Percentiles rank a stretch among this genome's conserved stretches.
Evolutionary conservation across 2,888 invertebrate species (phyloP).

Genomic region (Pseudococcus longispinus): DNA sequence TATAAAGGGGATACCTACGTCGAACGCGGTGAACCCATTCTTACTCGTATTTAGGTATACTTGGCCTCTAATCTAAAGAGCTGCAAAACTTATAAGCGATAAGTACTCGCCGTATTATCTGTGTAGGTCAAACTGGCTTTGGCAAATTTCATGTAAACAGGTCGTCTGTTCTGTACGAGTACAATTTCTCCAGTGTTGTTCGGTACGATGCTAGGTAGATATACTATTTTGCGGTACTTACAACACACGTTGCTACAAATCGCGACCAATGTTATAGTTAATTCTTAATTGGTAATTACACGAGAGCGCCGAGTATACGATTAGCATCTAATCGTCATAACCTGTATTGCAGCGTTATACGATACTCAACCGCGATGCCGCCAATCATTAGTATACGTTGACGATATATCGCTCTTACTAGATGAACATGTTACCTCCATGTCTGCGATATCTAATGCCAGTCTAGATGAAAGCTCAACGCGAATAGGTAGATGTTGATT

Average conservation of each 20-base stretch:
- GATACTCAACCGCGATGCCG: not conserved
- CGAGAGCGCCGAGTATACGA: not conserved
- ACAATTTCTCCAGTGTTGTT: not conserved
- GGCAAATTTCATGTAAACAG: constrained; percentile 10
- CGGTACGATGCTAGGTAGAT: not conserved
- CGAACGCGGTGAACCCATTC: not conserved
- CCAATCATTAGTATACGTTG: not conserved
- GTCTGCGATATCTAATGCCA: not conserved
- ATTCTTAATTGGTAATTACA: constrained; percentile 17
- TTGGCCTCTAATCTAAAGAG: not conserved
- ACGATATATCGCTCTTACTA: not conserved
- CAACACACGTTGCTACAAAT: not conserved
- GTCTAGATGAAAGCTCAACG: not conserved
- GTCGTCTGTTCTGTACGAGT: not conserved
- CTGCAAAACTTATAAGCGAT: not conserved
- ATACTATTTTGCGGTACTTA: not conserved
- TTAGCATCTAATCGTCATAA: constrained; percentile 13
- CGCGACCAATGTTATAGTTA: constrained; percentile 14
- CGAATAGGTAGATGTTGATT: not conserved
- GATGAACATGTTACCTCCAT: not conserved
- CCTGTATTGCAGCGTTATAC: not conserved
- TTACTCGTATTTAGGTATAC: not conserved
- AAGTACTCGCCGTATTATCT: not conserved
- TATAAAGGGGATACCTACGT: not conserved
- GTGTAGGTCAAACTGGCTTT: not conserved